Percentiles rank a stretch among this genome's conserved stretches.
Conservation (phyloP, 1,140 invertebrate species). For the Trachymyrmex septentrionalis region DNA sequence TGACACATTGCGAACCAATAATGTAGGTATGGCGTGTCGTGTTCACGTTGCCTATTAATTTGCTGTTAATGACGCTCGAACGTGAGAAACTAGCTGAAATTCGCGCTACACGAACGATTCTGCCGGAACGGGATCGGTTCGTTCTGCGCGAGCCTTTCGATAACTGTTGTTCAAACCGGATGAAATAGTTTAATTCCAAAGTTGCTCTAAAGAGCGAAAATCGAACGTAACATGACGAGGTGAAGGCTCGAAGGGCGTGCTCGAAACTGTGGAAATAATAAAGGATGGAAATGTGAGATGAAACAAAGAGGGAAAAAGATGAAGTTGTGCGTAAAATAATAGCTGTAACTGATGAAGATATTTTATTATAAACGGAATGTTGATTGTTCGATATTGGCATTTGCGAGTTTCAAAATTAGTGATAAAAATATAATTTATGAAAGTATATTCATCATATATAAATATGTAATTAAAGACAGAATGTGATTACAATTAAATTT, state of each 20-base stretch:
- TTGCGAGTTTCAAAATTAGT: neutral
- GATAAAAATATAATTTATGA: constrained; percentile 14
- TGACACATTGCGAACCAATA: constrained; percentile 47
- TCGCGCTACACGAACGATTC: constrained; percentile 10
- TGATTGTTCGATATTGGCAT: neutral
- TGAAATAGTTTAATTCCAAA: constrained; percentile 34
- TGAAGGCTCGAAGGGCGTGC: neutral
- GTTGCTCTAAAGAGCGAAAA: constrained; percentile 26
- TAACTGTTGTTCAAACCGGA: constrained; percentile 22
- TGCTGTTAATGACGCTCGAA: constrained; percentile 50
- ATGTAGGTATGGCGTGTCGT: constrained; percentile 24
- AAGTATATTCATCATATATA: neutral
- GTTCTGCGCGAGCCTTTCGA: constrained; percentile 23
- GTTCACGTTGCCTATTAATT: constrained; percentile 58
- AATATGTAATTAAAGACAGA: neutral
- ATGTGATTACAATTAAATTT: neutral
- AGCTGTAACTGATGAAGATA: constrained; percentile 20
- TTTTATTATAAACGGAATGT: constrained; percentile 28
- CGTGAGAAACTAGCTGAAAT: constrained; percentile 16
- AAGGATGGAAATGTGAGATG: neutral
- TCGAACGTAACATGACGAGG: neutral
- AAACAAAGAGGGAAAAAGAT: neutral
- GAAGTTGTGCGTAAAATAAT: neutral
- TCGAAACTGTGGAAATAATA: constrained; percentile 19
- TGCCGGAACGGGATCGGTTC: neutral